Evolutionary conservation across 64 coral and sea anemone species (phyloP).

Genomic region (Stylophora pistillata): DNA sequence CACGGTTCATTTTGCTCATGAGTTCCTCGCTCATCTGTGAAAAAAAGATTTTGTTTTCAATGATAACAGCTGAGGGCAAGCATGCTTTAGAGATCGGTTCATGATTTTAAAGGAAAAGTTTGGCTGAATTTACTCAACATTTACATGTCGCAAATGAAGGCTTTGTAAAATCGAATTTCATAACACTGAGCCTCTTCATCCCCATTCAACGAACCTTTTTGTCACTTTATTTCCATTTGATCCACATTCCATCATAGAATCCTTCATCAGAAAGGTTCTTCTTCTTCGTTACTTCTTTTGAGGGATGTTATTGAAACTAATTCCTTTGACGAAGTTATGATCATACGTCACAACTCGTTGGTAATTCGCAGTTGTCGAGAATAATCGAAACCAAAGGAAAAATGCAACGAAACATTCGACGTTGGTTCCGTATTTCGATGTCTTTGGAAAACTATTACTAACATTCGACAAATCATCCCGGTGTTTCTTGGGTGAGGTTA

Average conservation of each 20-base stretch:
- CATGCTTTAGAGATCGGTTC: not conserved
- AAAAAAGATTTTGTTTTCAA: not conserved
- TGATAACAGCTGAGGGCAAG: not conserved
- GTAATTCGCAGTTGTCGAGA: not conserved
- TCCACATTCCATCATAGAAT: constrained; percentile 3
- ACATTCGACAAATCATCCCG: no score
- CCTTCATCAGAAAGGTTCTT: not conserved
- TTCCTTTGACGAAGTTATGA: not conserved
- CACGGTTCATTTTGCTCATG: constrained; percentile 65
- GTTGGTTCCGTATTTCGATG: no score
- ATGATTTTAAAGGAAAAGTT: not conserved
- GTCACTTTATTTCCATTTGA: not conserved
- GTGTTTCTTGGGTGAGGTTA: no score
- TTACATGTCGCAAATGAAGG: not conserved
- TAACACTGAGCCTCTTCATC: not conserved
- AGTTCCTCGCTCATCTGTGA: constrained; percentile 59
- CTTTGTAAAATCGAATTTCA: not conserved
- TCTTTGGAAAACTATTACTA: no score
- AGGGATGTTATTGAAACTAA: not conserved
- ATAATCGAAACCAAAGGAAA: not conserved
- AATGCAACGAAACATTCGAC: not conserved
- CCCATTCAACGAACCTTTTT: constrained; percentile 30
- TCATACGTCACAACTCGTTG: not conserved
- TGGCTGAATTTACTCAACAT: no score
- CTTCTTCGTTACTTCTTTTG: not conserved